Evolutionary conservation across 2,888 invertebrate species (phyloP).

Genomic region (Lithodes maja): DNA sequence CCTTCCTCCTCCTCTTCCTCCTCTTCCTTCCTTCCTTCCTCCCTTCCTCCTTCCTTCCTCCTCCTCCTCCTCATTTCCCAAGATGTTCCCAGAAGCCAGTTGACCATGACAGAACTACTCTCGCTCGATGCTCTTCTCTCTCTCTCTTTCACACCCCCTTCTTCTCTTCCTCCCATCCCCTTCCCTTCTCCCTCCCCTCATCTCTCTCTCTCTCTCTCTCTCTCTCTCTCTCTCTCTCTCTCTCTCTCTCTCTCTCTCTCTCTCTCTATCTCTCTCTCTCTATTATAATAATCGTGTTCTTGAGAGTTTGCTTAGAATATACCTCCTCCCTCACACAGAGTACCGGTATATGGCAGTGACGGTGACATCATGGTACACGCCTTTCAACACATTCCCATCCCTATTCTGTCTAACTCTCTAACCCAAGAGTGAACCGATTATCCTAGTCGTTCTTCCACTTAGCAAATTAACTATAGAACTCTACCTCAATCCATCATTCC

Average conservation of each 20-base stretch:
- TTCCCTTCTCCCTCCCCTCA: not conserved
- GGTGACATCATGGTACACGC: too few species aligned
- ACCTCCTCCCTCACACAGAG: too few species aligned
- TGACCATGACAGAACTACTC: not conserved
- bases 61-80: too few species aligned
- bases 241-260: not conserved
- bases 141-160: not conserved
- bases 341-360: too few species aligned
- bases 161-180: not conserved
- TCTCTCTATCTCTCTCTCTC: not conserved
- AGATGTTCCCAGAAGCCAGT: not conserved
- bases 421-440: too few species aligned
- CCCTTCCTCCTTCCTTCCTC: not conserved
- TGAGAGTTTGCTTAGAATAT: too few species aligned
- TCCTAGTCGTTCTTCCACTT: too few species aligned
- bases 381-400: too few species aligned
- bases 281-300: too few species aligned
- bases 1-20: constrained; percentile 7
- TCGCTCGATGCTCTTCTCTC: not conserved
- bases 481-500: too few species aligned
- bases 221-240: not conserved
- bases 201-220: not conserved
- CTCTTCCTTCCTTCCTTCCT: not conserved
- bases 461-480: too few species aligned
- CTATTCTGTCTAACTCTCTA: too few species aligned